These are phyloP conservation scores for Diogma glabrata DNA, from an alignment of 2,888 invertebrate species.

Conservation along the genomic window DNA sequence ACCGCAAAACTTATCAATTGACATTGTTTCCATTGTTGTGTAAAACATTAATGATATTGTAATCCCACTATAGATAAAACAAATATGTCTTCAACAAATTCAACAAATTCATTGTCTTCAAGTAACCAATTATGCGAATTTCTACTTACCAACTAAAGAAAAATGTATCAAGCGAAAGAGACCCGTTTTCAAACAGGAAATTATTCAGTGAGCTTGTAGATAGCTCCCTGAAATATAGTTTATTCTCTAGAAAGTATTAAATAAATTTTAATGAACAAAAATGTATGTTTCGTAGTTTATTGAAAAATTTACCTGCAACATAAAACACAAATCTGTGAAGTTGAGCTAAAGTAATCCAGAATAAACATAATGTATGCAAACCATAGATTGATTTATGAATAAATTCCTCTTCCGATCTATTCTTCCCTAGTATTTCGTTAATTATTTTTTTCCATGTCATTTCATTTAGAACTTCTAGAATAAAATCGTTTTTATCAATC, in stretches of 20 bases:
- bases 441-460: conserved; percentile 17
- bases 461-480: conserved; percentile 15
- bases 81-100: not conserved
- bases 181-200: conserved; percentile 42
- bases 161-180: conserved; percentile 47
- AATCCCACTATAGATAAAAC: conserved; percentile 40
- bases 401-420: not conserved
- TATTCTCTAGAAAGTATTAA: conserved; percentile 36
- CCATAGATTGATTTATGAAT: conserved; percentile 40
- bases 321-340: conserved; percentile 51
- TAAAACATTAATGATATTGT: conserved; percentile 50
- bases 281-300: too few relatives aligned
- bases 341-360: conserved; percentile 54
- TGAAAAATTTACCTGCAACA: conserved; percentile 31
- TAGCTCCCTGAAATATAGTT: conserved; percentile 34
- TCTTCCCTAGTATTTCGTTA: conserved; percentile 7
- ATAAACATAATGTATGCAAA: conserved; percentile 48
- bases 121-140: too few relatives aligned
- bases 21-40: conserved; percentile 40
- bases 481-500: conserved; percentile 4
- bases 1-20: conserved; percentile 36
- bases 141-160: conserved; percentile 49
- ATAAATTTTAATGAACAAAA: not conserved
- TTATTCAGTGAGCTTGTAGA: conserved; percentile 37
- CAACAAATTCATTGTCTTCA: not conserved